Conservation (phyloP, 2,113 vertebrate species). For the Natator depressus region DNA sequence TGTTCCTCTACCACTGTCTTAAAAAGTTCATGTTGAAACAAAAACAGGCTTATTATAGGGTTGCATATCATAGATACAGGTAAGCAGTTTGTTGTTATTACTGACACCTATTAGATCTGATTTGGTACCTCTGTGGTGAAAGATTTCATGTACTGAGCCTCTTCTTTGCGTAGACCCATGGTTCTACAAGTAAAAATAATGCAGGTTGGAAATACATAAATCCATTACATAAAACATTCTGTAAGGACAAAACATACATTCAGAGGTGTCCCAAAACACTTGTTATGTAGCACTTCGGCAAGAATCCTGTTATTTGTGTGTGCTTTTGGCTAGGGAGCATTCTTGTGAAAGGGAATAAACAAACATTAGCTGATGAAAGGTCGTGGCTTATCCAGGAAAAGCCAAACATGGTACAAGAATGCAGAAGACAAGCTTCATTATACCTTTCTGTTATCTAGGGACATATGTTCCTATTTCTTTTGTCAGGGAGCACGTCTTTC, state of each 20-base stretch:
- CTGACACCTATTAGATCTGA: neutral
- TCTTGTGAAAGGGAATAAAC: neutral
- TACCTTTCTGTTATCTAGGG: neutral
- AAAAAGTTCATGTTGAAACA: slow-evolving; percentile 42
- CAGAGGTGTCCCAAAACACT: neutral
- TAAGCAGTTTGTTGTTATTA: slow-evolving; percentile 17
- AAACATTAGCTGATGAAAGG: accelerated
- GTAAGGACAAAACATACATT: neutral
- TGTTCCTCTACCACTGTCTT: slow-evolving; percentile 5
- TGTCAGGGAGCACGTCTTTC: neutral
- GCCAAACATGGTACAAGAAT: neutral
- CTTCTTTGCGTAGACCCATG: slow-evolving; percentile 46
- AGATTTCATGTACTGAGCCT: slow-evolving; percentile 40
- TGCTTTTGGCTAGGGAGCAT: neutral
- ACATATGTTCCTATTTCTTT: neutral
- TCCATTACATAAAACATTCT: neutral
- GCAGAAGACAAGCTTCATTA: neutral
- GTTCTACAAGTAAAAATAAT: slow-evolving; percentile 67
- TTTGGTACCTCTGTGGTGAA: slow-evolving; percentile 63
- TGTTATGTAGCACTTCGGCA: neutral
- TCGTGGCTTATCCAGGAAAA: neutral
- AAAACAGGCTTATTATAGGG: slow-evolving; percentile 18
- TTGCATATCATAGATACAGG: slow-evolving; percentile 8
- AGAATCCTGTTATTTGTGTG: neutral
- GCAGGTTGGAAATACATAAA: slow-evolving; percentile 23